phyloP scores from a whole-genome alignment of 30 jellyfish, hydroid and myxozoan genomes.

The Cassiopea xamachana region DNA sequence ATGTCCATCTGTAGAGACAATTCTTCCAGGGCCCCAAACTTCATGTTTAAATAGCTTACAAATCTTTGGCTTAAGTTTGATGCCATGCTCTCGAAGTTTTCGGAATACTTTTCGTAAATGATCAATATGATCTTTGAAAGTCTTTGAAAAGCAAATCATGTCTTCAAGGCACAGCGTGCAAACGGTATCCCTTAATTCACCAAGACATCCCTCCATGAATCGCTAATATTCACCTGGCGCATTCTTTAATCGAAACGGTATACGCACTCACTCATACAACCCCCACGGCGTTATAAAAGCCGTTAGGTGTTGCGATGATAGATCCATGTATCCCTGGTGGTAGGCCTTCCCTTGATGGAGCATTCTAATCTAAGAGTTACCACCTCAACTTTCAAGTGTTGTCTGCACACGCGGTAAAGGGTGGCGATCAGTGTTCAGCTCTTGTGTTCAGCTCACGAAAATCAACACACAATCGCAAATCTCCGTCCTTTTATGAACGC shows the following conservation, averaged over 20 bases:
- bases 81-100: conserved; percentile 19
- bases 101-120: conserved; percentile 14
- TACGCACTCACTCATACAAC: conserved; percentile 66
- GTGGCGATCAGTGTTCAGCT: conserved; percentile 55
- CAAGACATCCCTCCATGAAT: conserved; percentile 47
- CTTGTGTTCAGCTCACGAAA: conserved; percentile 40
- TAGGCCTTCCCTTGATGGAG: conserved; percentile 63
- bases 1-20: conserved; percentile 27
- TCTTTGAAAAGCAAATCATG: conserved; percentile 21
- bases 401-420: conserved; percentile 52
- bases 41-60: conserved; percentile 11
- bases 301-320: conserved; percentile 23
- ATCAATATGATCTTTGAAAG: conserved; percentile 41
- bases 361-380: conserved; percentile 52
- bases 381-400: conserved; percentile 49
- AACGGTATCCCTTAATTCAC: conserved; percentile 26
- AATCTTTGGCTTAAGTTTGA: conserved; percentile 39
- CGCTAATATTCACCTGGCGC: conserved; percentile 76
- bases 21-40: conserved; percentile 9
- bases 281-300: conserved; percentile 75
- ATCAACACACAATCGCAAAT: conserved; percentile 55
- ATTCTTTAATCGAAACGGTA: conserved; percentile 64
- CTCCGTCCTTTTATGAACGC: conserved; percentile 49
- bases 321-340: conserved; percentile 62
- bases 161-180: conserved; percentile 25